Evolutionary conservation across 53 echinoderm and acorn worm species (phyloP).

Genomic region (Luidia sarsii): DNA sequence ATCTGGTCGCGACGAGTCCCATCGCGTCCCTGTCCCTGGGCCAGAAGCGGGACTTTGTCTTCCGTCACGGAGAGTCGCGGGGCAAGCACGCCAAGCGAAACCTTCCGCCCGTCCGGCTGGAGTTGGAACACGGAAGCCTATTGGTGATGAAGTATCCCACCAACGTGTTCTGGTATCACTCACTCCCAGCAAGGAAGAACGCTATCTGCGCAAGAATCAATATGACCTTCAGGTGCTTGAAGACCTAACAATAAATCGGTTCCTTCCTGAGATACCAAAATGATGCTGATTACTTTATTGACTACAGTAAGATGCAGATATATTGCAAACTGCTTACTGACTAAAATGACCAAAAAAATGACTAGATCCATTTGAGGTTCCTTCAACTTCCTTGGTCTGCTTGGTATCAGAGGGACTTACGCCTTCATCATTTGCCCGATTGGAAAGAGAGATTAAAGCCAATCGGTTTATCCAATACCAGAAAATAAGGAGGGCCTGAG

Average conservation of each 20-base stretch:
- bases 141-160: conserved; percentile 96
- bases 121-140: conserved; percentile 81
- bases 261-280: no score
- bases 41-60: conserved; percentile 77
- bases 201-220: conserved; percentile 42
- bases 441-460: no score
- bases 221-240: conserved; percentile 80
- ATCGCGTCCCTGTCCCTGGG: conserved; percentile 93
- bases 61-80: conserved; percentile 75
- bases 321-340: no score
- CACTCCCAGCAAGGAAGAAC: conserved; percentile 70
- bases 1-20: conserved; percentile 68
- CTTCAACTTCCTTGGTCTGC: no score
- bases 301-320: no score
- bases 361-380: no score
- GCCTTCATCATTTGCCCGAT: no score
- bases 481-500: no score
- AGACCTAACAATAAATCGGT: neutral
- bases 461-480: no score
- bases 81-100: conserved; percentile 70
- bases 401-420: no score
- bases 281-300: no score
- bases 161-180: conserved; percentile 90
- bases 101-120: conserved; percentile 71
- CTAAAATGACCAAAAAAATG: no score